Percentiles rank a stretch among this genome's conserved stretches.
phyloP scores from a whole-genome alignment of 2,113 vertebrate species.

The Pedionomus torquatus region DNA sequence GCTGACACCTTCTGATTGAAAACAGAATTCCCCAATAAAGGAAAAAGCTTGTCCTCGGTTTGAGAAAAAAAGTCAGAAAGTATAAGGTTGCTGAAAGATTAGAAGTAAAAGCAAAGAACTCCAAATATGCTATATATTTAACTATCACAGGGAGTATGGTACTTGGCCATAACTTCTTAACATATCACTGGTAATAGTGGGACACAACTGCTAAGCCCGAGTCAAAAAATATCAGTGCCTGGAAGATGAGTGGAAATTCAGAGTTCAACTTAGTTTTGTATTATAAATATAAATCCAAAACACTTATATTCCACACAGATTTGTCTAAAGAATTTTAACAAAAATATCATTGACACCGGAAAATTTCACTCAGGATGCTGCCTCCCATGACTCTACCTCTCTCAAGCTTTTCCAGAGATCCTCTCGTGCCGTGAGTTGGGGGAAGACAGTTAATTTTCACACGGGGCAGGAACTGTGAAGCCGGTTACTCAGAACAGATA shows the following conservation, averaged over 20 bases:
- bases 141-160: slow-evolving; percentile 10
- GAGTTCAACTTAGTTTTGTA: background rate
- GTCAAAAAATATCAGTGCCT: background rate
- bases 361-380: background rate
- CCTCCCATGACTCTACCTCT: background rate
- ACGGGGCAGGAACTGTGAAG: background rate
- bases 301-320: background rate
- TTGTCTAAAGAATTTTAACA: background rate
- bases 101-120: slow-evolving; percentile 24
- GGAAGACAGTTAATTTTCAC: background rate
- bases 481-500: background rate
- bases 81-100: slow-evolving; percentile 55
- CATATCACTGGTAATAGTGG: background rate
- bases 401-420: background rate
- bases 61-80: slow-evolving; percentile 25
- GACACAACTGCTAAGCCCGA: background rate
- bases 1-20: slow-evolving; percentile 59
- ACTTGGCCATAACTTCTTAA: background rate
- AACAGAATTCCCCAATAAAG: slow-evolving; percentile 32
- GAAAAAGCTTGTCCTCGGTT: background rate
- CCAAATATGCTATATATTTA: slow-evolving; percentile 1
- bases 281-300: background rate
- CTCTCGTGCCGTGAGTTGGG: background rate
- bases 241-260: background rate
- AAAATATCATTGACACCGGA: background rate